Evolutionary conservation across 2,113 vertebrate species (phyloP), one percentile per base, ranked within the genome.

Genomic region (Bujurquina vittata): DNA sequence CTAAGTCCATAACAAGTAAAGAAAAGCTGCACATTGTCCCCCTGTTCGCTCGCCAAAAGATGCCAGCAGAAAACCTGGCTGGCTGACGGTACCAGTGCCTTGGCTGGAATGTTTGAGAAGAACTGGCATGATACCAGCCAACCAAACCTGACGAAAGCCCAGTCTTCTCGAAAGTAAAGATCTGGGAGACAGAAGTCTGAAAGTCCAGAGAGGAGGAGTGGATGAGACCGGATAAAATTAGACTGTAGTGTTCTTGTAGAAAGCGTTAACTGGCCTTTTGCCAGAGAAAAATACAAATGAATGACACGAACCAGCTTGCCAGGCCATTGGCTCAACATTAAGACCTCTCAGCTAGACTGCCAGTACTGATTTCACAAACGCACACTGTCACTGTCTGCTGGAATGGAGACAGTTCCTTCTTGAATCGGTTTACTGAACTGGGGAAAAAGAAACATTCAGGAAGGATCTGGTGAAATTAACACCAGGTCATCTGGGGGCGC

Each of bases 31-130:
- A 81, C n/a, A 54, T 87, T 72, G 92, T 92, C 85, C 83, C 46
- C 78, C 84, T 84, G 92, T 88, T 86, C 23, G 23, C 75, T 77
- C 85, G 88, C 86, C 76, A 88, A 76, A 18, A 91, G 91, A 89
- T 91, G 88, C 92, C 89, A 90, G 90, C 87, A 94, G 91, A 92
- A 93, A 88, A 91, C 93, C 55, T 67, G 91, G 91, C 87, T 88
- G 81, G 88, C 92, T 92, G 86, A n/a, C 23, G 22, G 89, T 92
- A 86, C 84, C 89, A 67, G 65, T 14, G 23, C 46, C 67, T 18
- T 33, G 31, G 80, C 80, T 78, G 79, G 87, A 91, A 84, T 85
- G 26, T 31, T 77, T n/a, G 60, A 77, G 46, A 77, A 85, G 91
- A 52, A 22, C 85, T 93, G 80, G 46, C 92, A 84, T 3, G 40